Evolutionary conservation across 2,797 vertebrate genomes (phyloP).

Genomic region (Salmo trutta): DNA sequence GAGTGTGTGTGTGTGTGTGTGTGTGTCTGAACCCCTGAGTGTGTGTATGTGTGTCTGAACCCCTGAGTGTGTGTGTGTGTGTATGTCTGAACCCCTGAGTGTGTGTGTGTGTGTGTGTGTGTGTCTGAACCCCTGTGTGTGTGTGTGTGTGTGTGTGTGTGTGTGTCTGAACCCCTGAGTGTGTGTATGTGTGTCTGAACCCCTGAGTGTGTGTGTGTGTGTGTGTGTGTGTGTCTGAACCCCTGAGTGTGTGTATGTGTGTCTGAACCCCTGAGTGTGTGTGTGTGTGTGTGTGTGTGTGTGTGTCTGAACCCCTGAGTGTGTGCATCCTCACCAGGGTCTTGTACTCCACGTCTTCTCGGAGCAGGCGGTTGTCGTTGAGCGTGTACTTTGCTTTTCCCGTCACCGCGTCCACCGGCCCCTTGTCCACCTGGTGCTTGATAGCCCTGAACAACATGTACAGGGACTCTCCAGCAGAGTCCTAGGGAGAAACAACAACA

Average conservation of each 20-base stretch:
- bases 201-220: too few relatives aligned
- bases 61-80: too few relatives aligned
- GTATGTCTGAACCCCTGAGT: too few relatives aligned
- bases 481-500: constrained; percentile 65
- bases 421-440: constrained; percentile 98
- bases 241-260: not conserved
- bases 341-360: constrained; percentile 95
- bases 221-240: too few relatives aligned
- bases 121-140: too few relatives aligned
- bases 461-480: constrained; percentile 93
- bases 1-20: too few relatives aligned
- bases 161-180: too few relatives aligned
- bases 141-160: too few relatives aligned
- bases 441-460: constrained; percentile 98
- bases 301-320: not conserved
- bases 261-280: not conserved
- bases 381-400: constrained; percentile 97
- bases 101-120: too few relatives aligned
- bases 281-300: not conserved
- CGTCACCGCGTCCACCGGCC: constrained; percentile 93
- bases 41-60: too few relatives aligned
- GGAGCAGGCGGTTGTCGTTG: constrained; percentile 93
- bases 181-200: too few relatives aligned
- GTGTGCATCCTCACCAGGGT: constrained; percentile 81
- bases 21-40: too few relatives aligned